phyloP scores from a whole-genome alignment of 2,113 vertebrate species.

The human region GRCh38 chr11:109407501-109408000 shows the following conservation, averaged over 20 bases:
- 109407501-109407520: neutral
- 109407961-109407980: neutral
- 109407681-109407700: neutral
- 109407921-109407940: neutral
- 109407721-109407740: neutral
- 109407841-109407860: neutral
- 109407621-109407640: neutral
- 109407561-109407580: neutral
- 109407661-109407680: neutral
- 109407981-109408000: neutral
- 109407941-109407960: neutral
- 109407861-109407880: constrained; percentile 38
- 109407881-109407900: neutral
- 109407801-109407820: neutral
- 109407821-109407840: neutral
- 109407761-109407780: neutral
- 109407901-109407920: neutral
- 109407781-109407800: neutral
- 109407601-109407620: neutral
- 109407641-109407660: neutral
- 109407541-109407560: neutral
- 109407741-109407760: neutral
- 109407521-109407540: neutral
- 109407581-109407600: neutral
- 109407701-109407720: neutral